Conservation (phyloP, 2,888 invertebrate genomes). For the Dorcus parallelipipedus region DNA sequence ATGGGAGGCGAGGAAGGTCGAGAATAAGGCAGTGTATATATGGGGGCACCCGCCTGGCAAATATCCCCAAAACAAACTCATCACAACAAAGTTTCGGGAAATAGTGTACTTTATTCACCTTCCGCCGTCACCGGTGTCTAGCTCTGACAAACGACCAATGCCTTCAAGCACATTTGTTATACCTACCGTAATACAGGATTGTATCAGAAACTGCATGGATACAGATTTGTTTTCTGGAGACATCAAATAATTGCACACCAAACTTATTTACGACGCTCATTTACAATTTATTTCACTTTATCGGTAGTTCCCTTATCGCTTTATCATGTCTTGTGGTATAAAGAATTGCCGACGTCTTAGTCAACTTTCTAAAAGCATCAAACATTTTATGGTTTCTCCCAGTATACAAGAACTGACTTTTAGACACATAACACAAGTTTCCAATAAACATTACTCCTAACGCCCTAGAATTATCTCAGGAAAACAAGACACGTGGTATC, state of each 20-base stretch:
- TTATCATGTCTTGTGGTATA: no score
- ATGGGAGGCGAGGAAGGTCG: conserved; percentile 20
- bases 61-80: conserved; percentile 33
- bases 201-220: conserved; percentile 41
- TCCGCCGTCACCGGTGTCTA: conserved; percentile 24
- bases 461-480: no score
- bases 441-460: no score
- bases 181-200: conserved; percentile 40
- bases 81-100: conserved; percentile 30
- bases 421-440: no score
- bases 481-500: no score
- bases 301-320: no score
- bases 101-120: conserved; percentile 30
- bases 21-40: conserved; percentile 17
- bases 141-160: conserved; percentile 37
- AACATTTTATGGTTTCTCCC: no score
- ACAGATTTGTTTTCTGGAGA: conserved; percentile 37
- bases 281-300: no score
- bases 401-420: no score
- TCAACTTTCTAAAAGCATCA: no score
- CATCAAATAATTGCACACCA: conserved; percentile 33
- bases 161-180: conserved; percentile 36
- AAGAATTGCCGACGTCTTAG: no score
- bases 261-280: no score
- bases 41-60: conserved; percentile 31